These are phyloP conservation scores for Cyprinodon variegatus DNA, from an alignment of 2,113 vertebrate species.

Conservation along the genomic window DNA sequence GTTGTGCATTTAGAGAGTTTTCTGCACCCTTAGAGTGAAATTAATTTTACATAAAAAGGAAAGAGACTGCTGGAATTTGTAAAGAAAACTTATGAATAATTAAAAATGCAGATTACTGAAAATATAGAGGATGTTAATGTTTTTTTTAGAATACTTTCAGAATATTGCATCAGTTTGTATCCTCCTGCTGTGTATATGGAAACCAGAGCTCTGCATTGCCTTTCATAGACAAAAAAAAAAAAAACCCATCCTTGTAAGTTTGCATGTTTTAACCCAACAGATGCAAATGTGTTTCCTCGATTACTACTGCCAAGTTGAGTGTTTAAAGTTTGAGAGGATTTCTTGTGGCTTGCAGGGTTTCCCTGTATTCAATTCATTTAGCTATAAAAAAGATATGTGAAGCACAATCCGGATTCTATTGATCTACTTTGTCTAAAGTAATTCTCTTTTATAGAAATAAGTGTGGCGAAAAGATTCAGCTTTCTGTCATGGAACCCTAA, in stretches of 20 bases:
- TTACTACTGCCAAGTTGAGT: background rate
- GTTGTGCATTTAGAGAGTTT: background rate
- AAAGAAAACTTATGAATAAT: too few relatives aligned
- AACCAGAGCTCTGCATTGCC: conserved; percentile 10
- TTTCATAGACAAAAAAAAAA: conserved; percentile 1
- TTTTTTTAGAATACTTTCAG: background rate
- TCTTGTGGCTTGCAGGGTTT: background rate
- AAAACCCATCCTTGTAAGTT: background rate
- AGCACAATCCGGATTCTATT: conserved; percentile 1
- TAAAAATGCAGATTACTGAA: background rate
- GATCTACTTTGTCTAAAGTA: too few relatives aligned
- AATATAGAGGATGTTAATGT: background rate
- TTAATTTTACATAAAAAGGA: background rate
- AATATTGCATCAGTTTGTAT: conserved; percentile 18
- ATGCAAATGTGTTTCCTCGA: conserved; percentile 9
- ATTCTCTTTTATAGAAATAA: background rate
- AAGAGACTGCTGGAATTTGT: background rate
- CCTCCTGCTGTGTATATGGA: conserved; percentile 16
- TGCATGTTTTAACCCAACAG: conserved; percentile 28
- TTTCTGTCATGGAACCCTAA: background rate
- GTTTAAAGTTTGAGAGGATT: background rate
- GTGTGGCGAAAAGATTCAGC: background rate
- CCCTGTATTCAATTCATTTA: conserved; percentile 14
- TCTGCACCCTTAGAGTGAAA: background rate
- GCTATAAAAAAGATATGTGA: conserved; percentile 5